Evolutionary conservation across 2,888 invertebrate species (phyloP), one percentile per base, ranked within the genome.

Genomic region (Malachius bipustulatus): DNA sequence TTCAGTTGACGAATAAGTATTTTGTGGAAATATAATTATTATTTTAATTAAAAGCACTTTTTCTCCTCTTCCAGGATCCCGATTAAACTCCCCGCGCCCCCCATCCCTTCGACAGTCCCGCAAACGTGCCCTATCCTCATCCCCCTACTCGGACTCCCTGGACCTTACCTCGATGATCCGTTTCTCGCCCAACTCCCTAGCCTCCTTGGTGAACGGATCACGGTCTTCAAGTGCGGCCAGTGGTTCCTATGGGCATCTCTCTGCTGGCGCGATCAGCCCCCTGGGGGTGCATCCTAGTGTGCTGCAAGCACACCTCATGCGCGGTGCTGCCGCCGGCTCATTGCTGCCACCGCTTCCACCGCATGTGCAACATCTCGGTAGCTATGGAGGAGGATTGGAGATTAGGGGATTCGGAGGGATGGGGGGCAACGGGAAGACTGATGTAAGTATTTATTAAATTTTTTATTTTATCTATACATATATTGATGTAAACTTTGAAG

Each of bases 111-210:
- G 70, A 14, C 64, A 66, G 39, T 75, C 80, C 35, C 75, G 94
- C 26, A 96, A 96, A 60, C 71, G 96, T 43, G 91, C 94, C 0
- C 73, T 94, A 2, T 93, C 93, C 38, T 89, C 88, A 59, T 94
- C 94, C 9, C 88, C 87, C 1, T 93, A 94, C 61, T 91, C 93
- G 1, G 94, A 94, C 48, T 88, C 89, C 37, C 83, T 93, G 46
- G 94, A 96, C 66, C 77, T 96, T 55, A 91, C 91, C 55, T 90
- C 91, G 35, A 84, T 96, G 71, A 94, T 96, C 48, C 75, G 94
- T 40, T 91, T 91, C 49, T 93, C 93, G 4, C 94, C 94, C 3
- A 88, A 89, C 49, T 90, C 91, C 14, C 66, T 96, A 47, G 85
- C 79, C 6, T 79, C 81, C 31, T 72, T 81, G 46, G 78, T 82